These are phyloP conservation scores for Dendrophyllia cribrosa DNA, from an alignment of 64 coral and sea anemone species.

Conservation along the genomic window DNA sequence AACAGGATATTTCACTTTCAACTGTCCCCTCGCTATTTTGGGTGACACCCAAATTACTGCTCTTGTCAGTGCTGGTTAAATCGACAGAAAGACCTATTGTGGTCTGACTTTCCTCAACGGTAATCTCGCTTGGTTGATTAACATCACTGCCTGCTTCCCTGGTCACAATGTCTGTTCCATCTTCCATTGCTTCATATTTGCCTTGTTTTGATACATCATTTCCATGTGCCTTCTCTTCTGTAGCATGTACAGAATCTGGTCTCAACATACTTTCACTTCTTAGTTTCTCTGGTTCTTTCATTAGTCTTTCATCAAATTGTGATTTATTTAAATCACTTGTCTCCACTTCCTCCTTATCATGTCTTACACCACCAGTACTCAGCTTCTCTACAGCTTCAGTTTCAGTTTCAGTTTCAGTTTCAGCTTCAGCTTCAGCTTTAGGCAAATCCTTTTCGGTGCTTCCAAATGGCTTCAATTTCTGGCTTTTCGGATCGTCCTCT, in stretches of 20 bases:
- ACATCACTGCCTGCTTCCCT: not conserved
- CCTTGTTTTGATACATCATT: not conserved
- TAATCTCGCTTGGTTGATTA: not conserved
- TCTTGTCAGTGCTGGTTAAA: not conserved
- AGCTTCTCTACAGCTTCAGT: not conserved
- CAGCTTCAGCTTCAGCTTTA: not conserved
- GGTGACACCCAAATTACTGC: not conserved
- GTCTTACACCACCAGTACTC: not conserved
- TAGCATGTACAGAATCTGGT: too few species aligned
- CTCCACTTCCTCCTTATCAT: not conserved
- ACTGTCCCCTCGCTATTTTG: not conserved
- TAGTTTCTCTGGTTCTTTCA: not conserved
- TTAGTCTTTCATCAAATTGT: not conserved
- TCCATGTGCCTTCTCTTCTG: not conserved
- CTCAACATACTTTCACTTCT: not conserved
- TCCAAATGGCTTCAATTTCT: not conserved
- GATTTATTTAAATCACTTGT: not conserved
- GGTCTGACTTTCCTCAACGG: not conserved
- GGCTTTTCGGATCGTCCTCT: not conserved
- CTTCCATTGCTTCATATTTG: not conserved
- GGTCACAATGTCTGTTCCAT: not conserved
- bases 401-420: not conserved
- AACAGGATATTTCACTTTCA: not conserved
- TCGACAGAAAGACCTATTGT: not conserved
- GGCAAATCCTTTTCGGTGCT: not conserved